Evolutionary conservation across 1,140 invertebrate genomes (phyloP), one percentile per base, ranked within the genome.

Genomic region (Marisa cornuarietis): DNA sequence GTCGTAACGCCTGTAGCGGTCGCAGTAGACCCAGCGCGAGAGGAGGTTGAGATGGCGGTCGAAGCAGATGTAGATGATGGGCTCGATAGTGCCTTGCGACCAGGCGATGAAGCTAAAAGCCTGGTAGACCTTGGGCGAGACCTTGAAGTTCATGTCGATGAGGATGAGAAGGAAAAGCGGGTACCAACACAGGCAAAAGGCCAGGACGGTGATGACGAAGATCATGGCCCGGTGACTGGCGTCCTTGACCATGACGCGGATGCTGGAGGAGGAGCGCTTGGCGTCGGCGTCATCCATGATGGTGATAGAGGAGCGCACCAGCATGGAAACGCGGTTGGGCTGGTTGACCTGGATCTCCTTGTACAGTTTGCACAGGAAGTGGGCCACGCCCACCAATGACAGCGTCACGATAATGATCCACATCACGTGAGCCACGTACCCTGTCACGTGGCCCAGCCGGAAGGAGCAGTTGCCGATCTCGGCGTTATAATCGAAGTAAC

Each of bases 341-440:
- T 87, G 83, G 80, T 90, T 90, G 22, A 86, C 66, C 81, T 90
- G 87, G 77, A 91, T 89, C 76, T 90, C 87, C 80, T 85, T 86
- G 78, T 91, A 88, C 10, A 91, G 83, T 80, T 85, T 88, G 69
- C 83, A 82, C 54, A 91, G 84, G 73, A 91, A 91, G 81, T 89
- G 87, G 54, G 85, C 78, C 7, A 87, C 80, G 20, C 87, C 87
- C 16, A 89, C 74, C 61, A 91, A 80, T 10, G 88, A 83, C 24
- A 90, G 76, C 51, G 90, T 87, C 51, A 88, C 86, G 71, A 91
- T 90, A 22, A 85, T 80, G 63, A 91, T 88, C 90, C 90, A 91
- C 88, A 91, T 91, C 14, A 88, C 82, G 81, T 91, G 82, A n/a
- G 88, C 89, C 0, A 91, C 86, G 73, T 91, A 91, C 68, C 88